Evolutionary conservation across 2,797 vertebrate species (phyloP), one percentile per base, ranked within the genome.

Genomic region (Cynopterus sphinx): DNA sequence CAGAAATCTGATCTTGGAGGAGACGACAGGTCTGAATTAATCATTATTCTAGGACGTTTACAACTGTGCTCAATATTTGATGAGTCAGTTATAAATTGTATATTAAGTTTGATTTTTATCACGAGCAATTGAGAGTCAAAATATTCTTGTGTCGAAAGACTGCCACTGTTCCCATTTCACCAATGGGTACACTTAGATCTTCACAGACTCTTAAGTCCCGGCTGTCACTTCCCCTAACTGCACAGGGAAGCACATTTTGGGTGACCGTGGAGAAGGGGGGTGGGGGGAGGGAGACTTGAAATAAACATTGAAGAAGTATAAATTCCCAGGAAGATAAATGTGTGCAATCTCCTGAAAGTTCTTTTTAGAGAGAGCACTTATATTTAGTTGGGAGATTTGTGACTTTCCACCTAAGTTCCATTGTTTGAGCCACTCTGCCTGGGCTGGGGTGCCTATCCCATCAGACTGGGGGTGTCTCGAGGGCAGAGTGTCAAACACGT

Each of bases 1-100:
- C 16, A 16, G 21, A 41, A 61, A 22, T 5, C 26, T 21, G 61
- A 28, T 49, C 16, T 2, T 9, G 24, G 33, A 55, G 55, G 6
- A 22, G 68, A 22, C 15, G 12, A n/a, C 43, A 12, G 53, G 11
- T 17, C 17, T 0, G 6, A 21, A 65, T 26, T 8, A 24, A 26
- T 21, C 4, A 5, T 3, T 1, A 13, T 46, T 22, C 16, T 11
- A 16, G 39, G 24, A 9, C 0, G 3, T 5, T 9, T 26, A 15
- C 2, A 5, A 51, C 51, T 70, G 39, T 41, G 65, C 9, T 28
- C 16, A 10, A 2, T 28, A 33, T 26, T 16, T 51, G 43, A 84
- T 33, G 46, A 79, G 11, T 71, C 88, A 36, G 4, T 31, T 21
- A 21, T 36, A 24, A 49, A 24, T 24, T 28, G 5, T 10, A 24